phyloP scores from a whole-genome alignment of 1,140 invertebrate genomes.

The Tetragnatha versicolor region DNA sequence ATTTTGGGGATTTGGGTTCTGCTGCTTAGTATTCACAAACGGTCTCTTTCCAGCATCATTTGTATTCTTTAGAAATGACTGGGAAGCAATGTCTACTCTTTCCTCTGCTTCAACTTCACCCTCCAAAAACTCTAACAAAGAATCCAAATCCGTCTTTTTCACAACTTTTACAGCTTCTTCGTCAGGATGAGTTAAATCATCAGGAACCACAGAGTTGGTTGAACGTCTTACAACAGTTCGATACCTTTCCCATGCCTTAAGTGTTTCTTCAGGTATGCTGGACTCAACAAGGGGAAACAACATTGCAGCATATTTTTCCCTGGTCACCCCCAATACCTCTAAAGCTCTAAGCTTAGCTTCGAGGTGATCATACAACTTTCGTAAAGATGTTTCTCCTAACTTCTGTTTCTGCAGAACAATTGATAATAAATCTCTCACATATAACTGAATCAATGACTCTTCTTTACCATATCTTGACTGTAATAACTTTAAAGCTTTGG shows the following conservation, averaged over 20 bases:
- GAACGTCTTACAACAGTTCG: neutral
- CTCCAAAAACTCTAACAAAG: slow-evolving; percentile 10
- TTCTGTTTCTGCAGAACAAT: neutral
- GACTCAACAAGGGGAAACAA: slow-evolving; percentile 61
- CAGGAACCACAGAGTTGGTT: neutral
- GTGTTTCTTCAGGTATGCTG: neutral
- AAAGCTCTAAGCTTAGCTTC: slow-evolving; percentile 59
- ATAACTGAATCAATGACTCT: slow-evolving; percentile 49
- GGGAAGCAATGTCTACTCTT: neutral
- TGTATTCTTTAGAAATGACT: neutral
- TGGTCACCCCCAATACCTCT: slow-evolving; percentile 59
- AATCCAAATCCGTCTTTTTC: neutral
- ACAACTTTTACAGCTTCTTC: neutral
- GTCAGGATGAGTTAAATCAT: neutral
- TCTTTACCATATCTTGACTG: slow-evolving; percentile 51
- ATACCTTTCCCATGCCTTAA: neutral
- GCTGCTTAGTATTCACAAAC: neutral
- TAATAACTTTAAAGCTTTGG: neutral
- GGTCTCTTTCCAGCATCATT: neutral
- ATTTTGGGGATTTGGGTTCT: neutral
- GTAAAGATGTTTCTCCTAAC: neutral
- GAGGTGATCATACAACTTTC: slow-evolving; percentile 57
- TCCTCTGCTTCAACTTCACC: slow-evolving; percentile 28
- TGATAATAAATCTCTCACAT: slow-evolving; percentile 52
- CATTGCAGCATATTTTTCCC: slow-evolving; percentile 60